These are phyloP conservation scores for Bilobella aurantiaca DNA, from an alignment of 1,140 invertebrate genomes.

Conservation along the genomic window DNA sequence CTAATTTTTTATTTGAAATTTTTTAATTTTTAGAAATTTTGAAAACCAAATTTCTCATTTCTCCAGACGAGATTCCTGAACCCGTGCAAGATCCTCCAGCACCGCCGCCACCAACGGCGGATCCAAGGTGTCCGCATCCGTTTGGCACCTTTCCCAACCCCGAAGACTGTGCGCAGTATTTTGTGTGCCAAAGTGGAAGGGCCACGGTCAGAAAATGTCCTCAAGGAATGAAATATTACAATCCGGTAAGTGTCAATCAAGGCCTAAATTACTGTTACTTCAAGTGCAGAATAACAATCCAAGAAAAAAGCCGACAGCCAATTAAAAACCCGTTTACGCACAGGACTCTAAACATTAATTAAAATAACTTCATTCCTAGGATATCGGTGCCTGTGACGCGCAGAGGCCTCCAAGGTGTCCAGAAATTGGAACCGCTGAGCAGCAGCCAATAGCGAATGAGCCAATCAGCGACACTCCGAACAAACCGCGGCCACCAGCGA, in stretches of 20 bases:
- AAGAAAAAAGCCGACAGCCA: not conserved
- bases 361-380: too few species aligned
- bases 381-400: not conserved
- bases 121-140: constrained; percentile 12
- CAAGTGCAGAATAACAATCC: too few species aligned
- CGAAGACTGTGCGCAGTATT: constrained; percentile 15
- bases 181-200: constrained; percentile 28
- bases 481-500: not conserved
- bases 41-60: too few species aligned
- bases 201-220: constrained; percentile 20
- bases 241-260: constrained; percentile 10
- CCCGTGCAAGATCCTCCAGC: too few species aligned
- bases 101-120: not conserved
- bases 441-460: too few species aligned
- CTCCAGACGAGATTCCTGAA: too few species aligned
- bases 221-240: constrained; percentile 15
- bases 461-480: too few species aligned
- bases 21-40: too few species aligned
- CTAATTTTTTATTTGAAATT: too few species aligned
- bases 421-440: not conserved
- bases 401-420: not conserved
- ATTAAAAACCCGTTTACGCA: not conserved
- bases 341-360: too few species aligned
- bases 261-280: not conserved
- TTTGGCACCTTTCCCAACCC: constrained; percentile 24